phyloP scores from a whole-genome alignment of 2,113 vertebrate species.

The Coregonus clupeaformis region DNA sequence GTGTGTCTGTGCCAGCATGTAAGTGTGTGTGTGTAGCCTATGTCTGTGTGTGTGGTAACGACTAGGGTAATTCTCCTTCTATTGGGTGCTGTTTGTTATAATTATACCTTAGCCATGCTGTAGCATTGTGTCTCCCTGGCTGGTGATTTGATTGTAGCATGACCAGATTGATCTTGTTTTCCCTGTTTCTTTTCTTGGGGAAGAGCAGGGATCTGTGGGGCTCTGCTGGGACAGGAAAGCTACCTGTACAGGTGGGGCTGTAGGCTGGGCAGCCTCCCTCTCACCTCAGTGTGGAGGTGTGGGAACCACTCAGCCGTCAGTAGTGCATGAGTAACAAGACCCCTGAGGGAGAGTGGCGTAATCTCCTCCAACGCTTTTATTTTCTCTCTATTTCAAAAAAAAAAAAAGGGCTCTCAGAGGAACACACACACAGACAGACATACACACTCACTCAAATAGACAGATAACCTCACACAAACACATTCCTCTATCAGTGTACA shows the following conservation, averaged over 20 bases:
- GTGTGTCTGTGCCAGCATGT: background rate
- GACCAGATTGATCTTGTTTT: conserved; percentile 53
- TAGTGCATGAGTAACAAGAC: conserved; percentile 77
- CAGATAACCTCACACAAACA: conserved; percentile 17
- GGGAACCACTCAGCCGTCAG: conserved; percentile 69
- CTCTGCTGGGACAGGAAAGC: conserved; percentile 70
- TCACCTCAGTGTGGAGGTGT: conserved; percentile 73
- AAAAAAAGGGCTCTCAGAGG: conserved; percentile 17
- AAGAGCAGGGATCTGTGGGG: conserved; percentile 56
- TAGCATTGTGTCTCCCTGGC: conserved; percentile 50
- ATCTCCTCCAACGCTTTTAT: conserved; percentile 69
- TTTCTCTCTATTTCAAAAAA: conserved; percentile 44
- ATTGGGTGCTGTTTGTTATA: conserved; percentile 54
- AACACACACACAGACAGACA: conserved; percentile 49
- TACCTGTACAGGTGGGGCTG: conserved; percentile 67
- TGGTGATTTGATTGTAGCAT: conserved; percentile 61
- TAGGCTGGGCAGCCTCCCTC: conserved; percentile 61
- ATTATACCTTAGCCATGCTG: conserved; percentile 60
- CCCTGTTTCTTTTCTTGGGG: conserved; percentile 59
- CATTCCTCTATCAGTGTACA: conserved; percentile 52
- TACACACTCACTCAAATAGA: conserved; percentile 40
- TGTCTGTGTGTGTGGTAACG: background rate
- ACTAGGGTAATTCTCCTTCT: conserved; percentile 51
- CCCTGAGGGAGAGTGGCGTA: conserved; percentile 74
- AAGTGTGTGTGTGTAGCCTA: conserved; percentile 13